Conservation (phyloP, 2,113 vertebrate species). For the Thalassarche chlororhynchos region DNA sequence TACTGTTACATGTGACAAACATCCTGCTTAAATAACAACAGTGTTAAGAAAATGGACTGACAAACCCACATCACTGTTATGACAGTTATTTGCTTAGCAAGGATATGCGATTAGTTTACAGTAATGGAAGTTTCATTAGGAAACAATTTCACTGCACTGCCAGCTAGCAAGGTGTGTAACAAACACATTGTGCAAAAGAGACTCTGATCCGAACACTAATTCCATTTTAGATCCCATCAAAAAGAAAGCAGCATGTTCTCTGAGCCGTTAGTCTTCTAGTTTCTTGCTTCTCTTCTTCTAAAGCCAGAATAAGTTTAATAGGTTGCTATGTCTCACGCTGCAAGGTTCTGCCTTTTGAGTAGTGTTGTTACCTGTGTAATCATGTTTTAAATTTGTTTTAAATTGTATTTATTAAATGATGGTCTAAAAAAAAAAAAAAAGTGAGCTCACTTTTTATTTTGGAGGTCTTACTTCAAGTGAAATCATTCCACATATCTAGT, state of each 20-base stretch:
- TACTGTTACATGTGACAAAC: not conserved
- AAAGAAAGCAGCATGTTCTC: not conserved
- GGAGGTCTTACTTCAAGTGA: not conserved
- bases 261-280: not conserved
- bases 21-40: not conserved
- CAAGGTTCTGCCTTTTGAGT: not conserved
- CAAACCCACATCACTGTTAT: not conserved
- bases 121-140: not conserved
- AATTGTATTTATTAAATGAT: not conserved
- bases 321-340: not conserved
- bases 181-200: not conserved
- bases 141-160: not conserved
- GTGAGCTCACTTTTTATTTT: not conserved
- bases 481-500: not conserved
- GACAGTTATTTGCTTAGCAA: not conserved
- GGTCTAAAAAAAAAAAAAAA: not conserved
- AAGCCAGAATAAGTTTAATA: not conserved
- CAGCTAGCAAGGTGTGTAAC: not conserved
- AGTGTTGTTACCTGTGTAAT: not conserved
- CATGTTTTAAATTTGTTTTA: not conserved
- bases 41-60: constrained; percentile 8
- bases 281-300: not conserved
- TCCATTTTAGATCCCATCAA: not conserved
- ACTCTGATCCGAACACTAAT: not conserved
- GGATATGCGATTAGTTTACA: not conserved